phyloP scores from a whole-genome alignment of 2,113 vertebrate genomes.

The Microcebus jonahi region DNA sequence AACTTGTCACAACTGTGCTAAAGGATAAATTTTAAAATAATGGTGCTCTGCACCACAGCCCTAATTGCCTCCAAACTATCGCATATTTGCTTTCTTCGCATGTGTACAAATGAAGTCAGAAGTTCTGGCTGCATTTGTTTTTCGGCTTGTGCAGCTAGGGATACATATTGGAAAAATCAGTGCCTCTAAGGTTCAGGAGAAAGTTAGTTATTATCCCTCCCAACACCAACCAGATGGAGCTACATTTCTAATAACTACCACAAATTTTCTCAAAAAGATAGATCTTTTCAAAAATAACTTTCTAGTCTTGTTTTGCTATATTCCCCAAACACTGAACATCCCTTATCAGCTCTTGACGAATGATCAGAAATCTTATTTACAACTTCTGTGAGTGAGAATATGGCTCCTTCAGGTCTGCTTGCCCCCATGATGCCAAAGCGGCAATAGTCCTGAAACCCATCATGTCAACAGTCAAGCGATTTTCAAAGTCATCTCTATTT shows the following conservation, averaged over 20 bases:
- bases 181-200: conserved; percentile 15
- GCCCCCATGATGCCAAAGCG: neutral
- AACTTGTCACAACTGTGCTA: conserved; percentile 75
- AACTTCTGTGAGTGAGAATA: neutral
- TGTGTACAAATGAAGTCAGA: conserved; percentile 55
- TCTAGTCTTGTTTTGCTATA: neutral
- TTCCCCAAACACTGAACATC: conserved; percentile 3
- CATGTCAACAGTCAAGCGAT: conserved; percentile 19
- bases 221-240: neutral
- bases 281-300: conserved; percentile 31
- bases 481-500: conserved; percentile 57
- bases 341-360: conserved; percentile 65
- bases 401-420: conserved; percentile 39
- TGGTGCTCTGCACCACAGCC: conserved; percentile 53
- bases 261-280: conserved; percentile 12
- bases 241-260: conserved; percentile 15
- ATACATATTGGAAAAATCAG: conserved; percentile 20
- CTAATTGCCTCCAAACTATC: conserved; percentile 70
- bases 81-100: conserved; percentile 62
- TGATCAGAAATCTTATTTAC: conserved; percentile 66
- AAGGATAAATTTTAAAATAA: conserved; percentile 75
- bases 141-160: conserved; percentile 29
- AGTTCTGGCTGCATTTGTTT: conserved; percentile 48
- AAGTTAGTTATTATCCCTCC: conserved; percentile 24
- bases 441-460: conserved; percentile 53